Evolutionary conservation across 1,140 invertebrate species (phyloP).

Genomic region (Augochlora pura): DNA sequence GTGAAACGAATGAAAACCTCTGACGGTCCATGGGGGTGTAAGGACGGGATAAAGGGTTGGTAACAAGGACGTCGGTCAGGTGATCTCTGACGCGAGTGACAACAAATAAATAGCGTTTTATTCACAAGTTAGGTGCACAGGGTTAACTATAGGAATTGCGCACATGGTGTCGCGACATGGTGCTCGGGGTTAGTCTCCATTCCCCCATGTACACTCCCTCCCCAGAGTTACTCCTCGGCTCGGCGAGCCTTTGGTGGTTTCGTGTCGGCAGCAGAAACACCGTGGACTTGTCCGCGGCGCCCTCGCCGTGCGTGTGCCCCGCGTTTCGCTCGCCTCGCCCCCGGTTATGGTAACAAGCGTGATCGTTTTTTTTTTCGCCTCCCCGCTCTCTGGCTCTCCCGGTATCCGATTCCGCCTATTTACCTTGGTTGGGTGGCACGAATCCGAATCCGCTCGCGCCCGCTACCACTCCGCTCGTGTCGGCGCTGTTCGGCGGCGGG

Average conservation of each 20-base stretch:
- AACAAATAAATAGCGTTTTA: conserved; percentile 63
- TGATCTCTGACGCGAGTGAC: conserved; percentile 29
- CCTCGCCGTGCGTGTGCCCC: background rate
- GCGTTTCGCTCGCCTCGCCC: background rate
- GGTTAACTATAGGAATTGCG: conserved; percentile 21
- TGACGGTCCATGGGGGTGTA: background rate
- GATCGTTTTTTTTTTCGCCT: background rate
- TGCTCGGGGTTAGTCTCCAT: conserved; percentile 27
- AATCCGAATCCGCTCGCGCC: conserved; percentile 89
- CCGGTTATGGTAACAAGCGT: background rate
- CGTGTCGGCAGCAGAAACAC: background rate
- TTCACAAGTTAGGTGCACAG: conserved; percentile 58
- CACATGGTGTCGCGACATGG: conserved; percentile 24
- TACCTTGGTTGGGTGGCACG: conserved; percentile 84
- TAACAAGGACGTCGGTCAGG: no score
- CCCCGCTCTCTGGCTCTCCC: conserved; percentile 7
- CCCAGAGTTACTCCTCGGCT: conserved; percentile 17
- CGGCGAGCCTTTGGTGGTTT: conserved; percentile 28
- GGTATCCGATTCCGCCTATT: conserved; percentile 56
- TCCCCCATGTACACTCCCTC: background rate
- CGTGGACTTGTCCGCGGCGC: background rate
- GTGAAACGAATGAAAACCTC: no score
- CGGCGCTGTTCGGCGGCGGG: conserved; percentile 82
- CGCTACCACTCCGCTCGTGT: conserved; percentile 86
- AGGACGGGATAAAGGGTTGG: background rate